Evolutionary conservation across 1,140 invertebrate genomes (phyloP), one percentile per base, ranked within the genome.

Genomic region (Hypothenemus hampei): DNA sequence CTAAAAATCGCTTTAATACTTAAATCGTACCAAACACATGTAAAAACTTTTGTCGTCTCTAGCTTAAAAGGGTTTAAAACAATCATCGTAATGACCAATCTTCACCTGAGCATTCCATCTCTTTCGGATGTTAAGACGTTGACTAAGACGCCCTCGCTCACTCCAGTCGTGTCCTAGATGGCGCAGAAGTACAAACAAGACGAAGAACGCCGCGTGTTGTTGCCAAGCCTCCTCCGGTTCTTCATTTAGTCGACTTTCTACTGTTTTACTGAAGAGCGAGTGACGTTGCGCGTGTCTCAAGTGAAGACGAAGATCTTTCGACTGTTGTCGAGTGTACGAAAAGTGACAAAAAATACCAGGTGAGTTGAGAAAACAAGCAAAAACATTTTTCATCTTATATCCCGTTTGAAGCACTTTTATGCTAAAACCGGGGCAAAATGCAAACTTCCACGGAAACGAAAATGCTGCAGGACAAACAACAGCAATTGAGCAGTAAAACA

Each of bases 171-270:
- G 50, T 57, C 53, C 63, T 61, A 67, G 67, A 66, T 66, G 67
- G 67, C 67, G 67, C 64, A 66, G 56, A 60, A 53, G 64, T 61
- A 60, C 61, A 59, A 45, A 59, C 59, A 61, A n/a, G 53, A 50
- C 57, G 61, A 64, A 60, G 40, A 61, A 57, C 60, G 59, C 46
- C 49, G 51, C 47, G 41, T 50, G 57, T 45, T 55, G 51, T 44
- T 58, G 52, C 52, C 40, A 43, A 33, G 53, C 53, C 44, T 59
- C 51, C 50, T 45, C 44, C 43, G 54, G 43, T 62, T 62, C 53
- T 54, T 67, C 61, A 64, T 64, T 68, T 69, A 69, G 67, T 69
- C 64, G 67, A 62, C 63, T 60, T 62, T 67, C 65, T 66, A 66
- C 64, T 67, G 67, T 66, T 67, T 67, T 60, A 61, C 57, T 48